Evolutionary conservation across 2,113 vertebrate species (phyloP).

Genomic region (Gnathonemus echidnorhynchus): DNA sequence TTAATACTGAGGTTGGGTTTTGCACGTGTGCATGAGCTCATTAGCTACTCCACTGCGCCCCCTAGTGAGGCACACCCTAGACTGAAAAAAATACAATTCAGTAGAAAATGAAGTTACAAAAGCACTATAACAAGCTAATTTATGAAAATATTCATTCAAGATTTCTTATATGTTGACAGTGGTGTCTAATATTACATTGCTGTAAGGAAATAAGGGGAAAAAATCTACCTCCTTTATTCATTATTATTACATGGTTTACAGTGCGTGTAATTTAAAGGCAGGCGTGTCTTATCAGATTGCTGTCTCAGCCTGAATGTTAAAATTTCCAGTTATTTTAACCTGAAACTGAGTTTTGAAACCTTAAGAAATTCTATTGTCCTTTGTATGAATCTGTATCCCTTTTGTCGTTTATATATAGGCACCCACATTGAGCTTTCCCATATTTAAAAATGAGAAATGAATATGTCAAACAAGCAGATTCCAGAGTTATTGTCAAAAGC

Average conservation of each 20-base stretch:
- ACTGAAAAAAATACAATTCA: background rate
- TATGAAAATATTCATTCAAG: background rate
- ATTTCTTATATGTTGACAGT: background rate
- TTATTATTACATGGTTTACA: background rate
- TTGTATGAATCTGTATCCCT: background rate
- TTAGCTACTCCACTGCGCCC: background rate
- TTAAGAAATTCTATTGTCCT: background rate
- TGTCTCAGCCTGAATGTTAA: background rate
- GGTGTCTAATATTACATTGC: background rate
- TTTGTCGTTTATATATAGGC: background rate
- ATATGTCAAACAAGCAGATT: slow-evolving; percentile 65
- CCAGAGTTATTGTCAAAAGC: slow-evolving; percentile 65
- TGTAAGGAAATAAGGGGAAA: background rate
- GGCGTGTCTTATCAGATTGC: background rate
- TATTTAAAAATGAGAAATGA: slow-evolving; percentile 60
- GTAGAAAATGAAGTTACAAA: background rate
- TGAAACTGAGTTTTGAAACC: background rate
- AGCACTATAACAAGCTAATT: background rate
- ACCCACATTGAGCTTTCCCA: background rate
- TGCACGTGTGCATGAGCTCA: background rate
- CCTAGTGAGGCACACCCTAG: background rate
- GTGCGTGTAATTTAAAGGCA: background rate
- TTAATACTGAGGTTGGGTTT: background rate
- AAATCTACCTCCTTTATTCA: background rate
- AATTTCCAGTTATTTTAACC: background rate